A percentile compares a stretch with the other conserved stretches of the same genome.
Conservation (phyloP, 1,140 invertebrate species). For the Berghia stephanieae region DNA sequence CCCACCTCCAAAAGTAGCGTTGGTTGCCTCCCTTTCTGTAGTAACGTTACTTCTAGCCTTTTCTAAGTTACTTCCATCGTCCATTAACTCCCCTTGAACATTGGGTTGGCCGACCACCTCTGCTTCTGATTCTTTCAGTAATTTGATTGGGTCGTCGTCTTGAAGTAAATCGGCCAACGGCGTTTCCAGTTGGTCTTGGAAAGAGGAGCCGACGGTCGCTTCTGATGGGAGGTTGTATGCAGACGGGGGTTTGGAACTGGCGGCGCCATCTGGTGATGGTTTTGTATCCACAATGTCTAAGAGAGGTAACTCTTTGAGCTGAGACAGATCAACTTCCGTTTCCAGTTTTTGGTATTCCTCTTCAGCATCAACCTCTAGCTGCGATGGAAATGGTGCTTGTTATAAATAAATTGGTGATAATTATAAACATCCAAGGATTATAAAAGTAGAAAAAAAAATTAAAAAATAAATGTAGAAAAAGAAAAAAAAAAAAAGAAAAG, state of each 20-base stretch:
- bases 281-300: background rate
- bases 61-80: background rate
- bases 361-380: background rate
- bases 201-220: background rate
- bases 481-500: too few species aligned
- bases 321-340: background rate
- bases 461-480: too few species aligned
- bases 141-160: background rate
- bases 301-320: slow-evolving; percentile 2
- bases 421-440: too few species aligned
- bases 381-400: too few species aligned
- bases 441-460: too few species aligned
- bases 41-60: background rate
- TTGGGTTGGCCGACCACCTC: background rate
- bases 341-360: background rate
- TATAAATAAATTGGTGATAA: too few species aligned
- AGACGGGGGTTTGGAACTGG: background rate
- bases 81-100: background rate
- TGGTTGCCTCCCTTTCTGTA: slow-evolving; percentile 8
- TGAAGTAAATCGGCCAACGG: background rate
- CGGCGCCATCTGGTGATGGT: background rate
- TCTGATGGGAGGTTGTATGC: background rate
- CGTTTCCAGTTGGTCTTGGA: background rate
- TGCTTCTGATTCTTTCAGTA: background rate
- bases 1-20: too few species aligned